Percentiles rank a stretch among this genome's conserved stretches.
Evolutionary conservation across 2,888 invertebrate species (phyloP).

Genomic region (Nemotelus nigrinus): DNA sequence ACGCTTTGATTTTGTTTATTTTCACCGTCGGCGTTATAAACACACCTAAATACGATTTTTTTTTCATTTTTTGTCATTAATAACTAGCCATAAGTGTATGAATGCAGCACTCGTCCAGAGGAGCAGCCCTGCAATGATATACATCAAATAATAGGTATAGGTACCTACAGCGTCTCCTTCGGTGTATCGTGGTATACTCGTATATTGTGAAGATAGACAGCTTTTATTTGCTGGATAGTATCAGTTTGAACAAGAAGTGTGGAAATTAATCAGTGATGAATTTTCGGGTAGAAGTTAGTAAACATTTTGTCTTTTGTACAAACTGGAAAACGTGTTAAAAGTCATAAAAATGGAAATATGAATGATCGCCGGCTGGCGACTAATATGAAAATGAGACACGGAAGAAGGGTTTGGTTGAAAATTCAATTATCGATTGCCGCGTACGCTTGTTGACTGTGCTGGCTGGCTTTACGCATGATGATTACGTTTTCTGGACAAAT

Average conservation of each 20-base stretch:
- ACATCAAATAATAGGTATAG: too few relatives aligned
- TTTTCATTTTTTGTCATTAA: slow-evolving; percentile 22
- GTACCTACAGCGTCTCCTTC: background rate
- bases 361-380: slow-evolving; percentile 40
- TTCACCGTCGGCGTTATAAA: slow-evolving; percentile 38
- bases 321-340: slow-evolving; percentile 48
- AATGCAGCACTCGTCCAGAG: too few relatives aligned
- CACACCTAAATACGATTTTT: slow-evolving; percentile 8
- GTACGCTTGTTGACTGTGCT: slow-evolving; percentile 34
- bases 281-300: slow-evolving; percentile 46
- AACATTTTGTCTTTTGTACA: slow-evolving; percentile 48
- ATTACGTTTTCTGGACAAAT: slow-evolving; percentile 5
- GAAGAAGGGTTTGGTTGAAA: slow-evolving; percentile 35
- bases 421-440: slow-evolving; percentile 43
- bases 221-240: slow-evolving; percentile 29
- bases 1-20: slow-evolving; percentile 35
- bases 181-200: background rate
- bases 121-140: too few relatives aligned
- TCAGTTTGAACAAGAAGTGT: slow-evolving; percentile 42
- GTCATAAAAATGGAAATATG: slow-evolving; percentile 49
- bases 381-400: slow-evolving; percentile 31
- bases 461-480: slow-evolving; percentile 31
- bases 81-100: slow-evolving; percentile 15
- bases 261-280: slow-evolving; percentile 47
- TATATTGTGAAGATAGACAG: background rate